Conservation (phyloP, 2,888 invertebrate species). For the Linhomoeus sp. region DNA sequence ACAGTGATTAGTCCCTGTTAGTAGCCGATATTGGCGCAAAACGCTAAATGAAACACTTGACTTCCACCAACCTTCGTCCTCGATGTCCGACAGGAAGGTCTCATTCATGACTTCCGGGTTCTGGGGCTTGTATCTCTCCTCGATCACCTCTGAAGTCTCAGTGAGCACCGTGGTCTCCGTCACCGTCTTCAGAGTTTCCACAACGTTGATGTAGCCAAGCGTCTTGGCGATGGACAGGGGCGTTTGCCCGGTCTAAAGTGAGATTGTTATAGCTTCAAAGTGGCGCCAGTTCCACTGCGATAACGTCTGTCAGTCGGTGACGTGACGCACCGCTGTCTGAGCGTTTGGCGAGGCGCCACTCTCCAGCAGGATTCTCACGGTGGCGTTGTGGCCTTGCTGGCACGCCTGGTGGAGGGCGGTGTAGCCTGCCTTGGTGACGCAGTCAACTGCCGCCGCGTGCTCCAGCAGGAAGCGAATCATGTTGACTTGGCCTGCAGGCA, state of each 20-base stretch:
- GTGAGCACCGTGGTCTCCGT: slow-evolving; percentile 50
- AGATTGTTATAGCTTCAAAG: slow-evolving; percentile 1
- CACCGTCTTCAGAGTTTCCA: slow-evolving; percentile 84
- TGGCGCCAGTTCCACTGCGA: too few species aligned
- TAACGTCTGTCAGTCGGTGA: too few species aligned
- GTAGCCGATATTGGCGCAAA: too few species aligned
- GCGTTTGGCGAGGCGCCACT: slow-evolving; percentile 82
- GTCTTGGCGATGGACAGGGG: slow-evolving; percentile 89
- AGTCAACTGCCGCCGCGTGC: slow-evolving; percentile 60
- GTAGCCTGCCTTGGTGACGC: slow-evolving; percentile 31
- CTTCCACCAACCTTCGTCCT: slow-evolving; percentile 69
- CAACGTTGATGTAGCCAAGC: slow-evolving; percentile 89
- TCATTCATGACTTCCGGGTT: slow-evolving; percentile 99
- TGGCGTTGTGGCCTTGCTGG: slow-evolving; percentile 92
- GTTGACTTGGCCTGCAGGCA: slow-evolving; percentile 49
- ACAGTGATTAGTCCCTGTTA: too few species aligned
- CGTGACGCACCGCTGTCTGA: too few species aligned
- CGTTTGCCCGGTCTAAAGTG: slow-evolving; percentile 73
- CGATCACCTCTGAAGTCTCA: slow-evolving; percentile 46
- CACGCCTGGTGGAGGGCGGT: slow-evolving; percentile 96
- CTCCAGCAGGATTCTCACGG: slow-evolving; percentile 76
- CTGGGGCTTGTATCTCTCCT: slow-evolving; percentile 90
- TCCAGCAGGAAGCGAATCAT: slow-evolving; percentile 85
- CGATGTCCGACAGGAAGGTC: slow-evolving; percentile 95
- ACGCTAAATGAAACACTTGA: too few species aligned